A percentile compares a stretch with the other conserved stretches of the same genome.
phyloP scores from a whole-genome alignment of 2,797 vertebrate genomes.

The Hylomyscus alleni region DNA sequence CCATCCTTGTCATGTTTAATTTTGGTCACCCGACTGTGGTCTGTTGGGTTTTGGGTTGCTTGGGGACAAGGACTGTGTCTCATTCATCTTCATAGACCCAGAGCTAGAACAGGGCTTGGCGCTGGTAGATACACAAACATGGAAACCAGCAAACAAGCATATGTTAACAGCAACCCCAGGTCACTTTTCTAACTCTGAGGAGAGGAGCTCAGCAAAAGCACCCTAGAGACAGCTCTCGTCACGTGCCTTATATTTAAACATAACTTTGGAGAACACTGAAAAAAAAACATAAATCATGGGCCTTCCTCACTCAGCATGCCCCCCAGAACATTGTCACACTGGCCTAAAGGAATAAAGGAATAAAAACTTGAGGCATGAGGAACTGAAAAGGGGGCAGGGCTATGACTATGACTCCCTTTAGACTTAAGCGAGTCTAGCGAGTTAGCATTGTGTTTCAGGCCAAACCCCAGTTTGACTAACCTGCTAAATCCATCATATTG shows the following conservation, averaged over 20 bases:
- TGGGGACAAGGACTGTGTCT: background rate
- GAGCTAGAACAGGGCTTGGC: background rate
- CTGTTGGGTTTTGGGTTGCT: background rate
- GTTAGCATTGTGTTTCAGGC: background rate
- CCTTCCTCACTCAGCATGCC: background rate
- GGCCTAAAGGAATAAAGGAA: background rate
- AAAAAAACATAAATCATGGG: background rate
- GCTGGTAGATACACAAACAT: background rate
- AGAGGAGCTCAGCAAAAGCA: background rate
- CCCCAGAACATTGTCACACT: background rate
- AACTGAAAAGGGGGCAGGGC: background rate
- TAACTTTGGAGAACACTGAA: background rate
- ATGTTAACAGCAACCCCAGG: background rate
- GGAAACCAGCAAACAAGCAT: background rate
- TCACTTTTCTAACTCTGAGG: constrained; percentile 4
- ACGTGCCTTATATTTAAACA: background rate
- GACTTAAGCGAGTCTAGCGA: background rate
- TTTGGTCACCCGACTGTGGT: background rate
- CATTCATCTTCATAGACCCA: background rate
- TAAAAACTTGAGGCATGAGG: background rate
- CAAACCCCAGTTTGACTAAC: background rate
- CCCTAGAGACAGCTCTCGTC: background rate
- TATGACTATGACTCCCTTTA: background rate
- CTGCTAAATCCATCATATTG: background rate
- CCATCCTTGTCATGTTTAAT: background rate